A percentile compares a stretch with the other conserved stretches of the same genome.
These are phyloP conservation scores for Trichacis sp. DNA, from an alignment of 2,888 invertebrate genomes.

Conservation along the genomic window DNA sequence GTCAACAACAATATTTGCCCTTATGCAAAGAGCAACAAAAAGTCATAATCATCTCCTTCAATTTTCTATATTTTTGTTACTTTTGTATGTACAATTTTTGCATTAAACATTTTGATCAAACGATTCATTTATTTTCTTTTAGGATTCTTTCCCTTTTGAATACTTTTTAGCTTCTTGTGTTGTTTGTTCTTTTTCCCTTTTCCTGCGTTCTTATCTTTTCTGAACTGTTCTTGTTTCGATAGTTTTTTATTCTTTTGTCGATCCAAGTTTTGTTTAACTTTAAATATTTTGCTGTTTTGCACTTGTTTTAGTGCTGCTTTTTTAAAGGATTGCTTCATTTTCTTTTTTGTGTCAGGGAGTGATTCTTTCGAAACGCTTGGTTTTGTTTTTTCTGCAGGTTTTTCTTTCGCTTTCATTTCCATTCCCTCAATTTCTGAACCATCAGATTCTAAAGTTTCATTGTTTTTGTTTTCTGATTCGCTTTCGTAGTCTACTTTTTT, in stretches of 20 bases:
- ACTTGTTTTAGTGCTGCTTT: slow-evolving; percentile 80
- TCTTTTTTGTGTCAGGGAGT: slow-evolving; percentile 73
- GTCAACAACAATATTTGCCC: slow-evolving; percentile 88
- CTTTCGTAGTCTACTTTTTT: slow-evolving; percentile 71
- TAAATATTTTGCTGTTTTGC: slow-evolving; percentile 82
- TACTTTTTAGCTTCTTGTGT: slow-evolving; percentile 17
- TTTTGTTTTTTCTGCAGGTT: slow-evolving; percentile 50
- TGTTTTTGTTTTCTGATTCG: slow-evolving; percentile 50
- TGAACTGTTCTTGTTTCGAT: slow-evolving; percentile 45
- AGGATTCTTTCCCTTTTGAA: slow-evolving; percentile 29
- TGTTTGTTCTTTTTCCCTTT: slow-evolving; percentile 9
- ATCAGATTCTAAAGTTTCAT: slow-evolving; percentile 61
- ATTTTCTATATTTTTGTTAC: slow-evolving; percentile 11
- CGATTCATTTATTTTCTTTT: background rate
- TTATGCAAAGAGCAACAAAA: slow-evolving; percentile 68
- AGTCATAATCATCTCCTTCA: background rate
- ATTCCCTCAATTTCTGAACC: slow-evolving; percentile 70
- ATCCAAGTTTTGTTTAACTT: slow-evolving; percentile 80
- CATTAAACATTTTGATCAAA: background rate
- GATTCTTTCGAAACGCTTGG: slow-evolving; percentile 52
- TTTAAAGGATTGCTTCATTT: slow-evolving; percentile 78
- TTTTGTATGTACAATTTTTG: slow-evolving; percentile 15
- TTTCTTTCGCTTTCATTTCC: slow-evolving; percentile 65
- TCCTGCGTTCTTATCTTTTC: slow-evolving; percentile 60
- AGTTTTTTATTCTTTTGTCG: slow-evolving; percentile 77